Conservation (phyloP, 2,797 vertebrate species). For the Gallinago solitaria region DNA sequence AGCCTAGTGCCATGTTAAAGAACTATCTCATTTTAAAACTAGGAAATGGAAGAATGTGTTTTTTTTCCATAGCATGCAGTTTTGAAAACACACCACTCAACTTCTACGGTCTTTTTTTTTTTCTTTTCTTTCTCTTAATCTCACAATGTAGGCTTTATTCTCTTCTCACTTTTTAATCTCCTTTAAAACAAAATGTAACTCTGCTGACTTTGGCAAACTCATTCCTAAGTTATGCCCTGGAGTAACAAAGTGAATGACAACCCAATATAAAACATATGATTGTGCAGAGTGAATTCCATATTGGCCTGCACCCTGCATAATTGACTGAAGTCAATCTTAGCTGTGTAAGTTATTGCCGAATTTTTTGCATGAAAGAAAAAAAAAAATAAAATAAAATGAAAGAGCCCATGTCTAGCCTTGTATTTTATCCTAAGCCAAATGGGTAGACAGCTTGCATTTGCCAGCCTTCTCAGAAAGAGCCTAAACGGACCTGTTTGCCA, state of each 20-base stretch:
- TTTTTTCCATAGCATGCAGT: background rate
- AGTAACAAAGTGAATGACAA: background rate
- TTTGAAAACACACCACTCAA: background rate
- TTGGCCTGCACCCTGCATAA: background rate
- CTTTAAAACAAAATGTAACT: background rate
- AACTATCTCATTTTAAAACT: background rate
- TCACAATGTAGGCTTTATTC: background rate
- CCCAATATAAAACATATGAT: constrained; percentile 4
- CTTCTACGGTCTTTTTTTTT: background rate
- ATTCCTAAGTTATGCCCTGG: background rate
- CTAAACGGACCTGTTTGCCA: constrained; percentile 49
- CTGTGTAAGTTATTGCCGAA: background rate
- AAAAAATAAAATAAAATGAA: background rate
- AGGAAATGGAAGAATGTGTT: background rate
- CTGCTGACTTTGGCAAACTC: background rate
- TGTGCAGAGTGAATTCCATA: background rate
- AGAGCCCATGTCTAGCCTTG: background rate
- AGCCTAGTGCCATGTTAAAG: background rate
- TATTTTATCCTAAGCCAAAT: constrained; percentile 40
- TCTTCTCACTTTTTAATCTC: background rate
- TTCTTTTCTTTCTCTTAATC: background rate
- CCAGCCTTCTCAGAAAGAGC: constrained; percentile 32
- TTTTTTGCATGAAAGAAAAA: background rate
- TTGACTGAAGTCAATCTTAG: constrained; percentile 15
- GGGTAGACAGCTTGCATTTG: constrained; percentile 25